Conservation (phyloP, 37 sponge, comb jelly and placozoan species). For the Halichondria panicea region DNA sequence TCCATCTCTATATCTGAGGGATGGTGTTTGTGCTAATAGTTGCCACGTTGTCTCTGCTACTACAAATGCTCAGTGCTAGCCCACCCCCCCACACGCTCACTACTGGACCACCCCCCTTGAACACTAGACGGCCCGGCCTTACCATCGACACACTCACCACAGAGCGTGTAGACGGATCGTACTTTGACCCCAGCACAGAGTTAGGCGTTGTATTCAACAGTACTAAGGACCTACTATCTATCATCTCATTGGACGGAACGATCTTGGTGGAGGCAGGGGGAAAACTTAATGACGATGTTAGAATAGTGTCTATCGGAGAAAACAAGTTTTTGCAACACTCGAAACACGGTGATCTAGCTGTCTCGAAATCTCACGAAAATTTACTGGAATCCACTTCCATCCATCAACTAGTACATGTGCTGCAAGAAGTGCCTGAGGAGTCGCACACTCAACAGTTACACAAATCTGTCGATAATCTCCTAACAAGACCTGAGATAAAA, state of each 20-base stretch:
- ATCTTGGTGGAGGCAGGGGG: not conserved
- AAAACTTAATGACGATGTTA: not conserved
- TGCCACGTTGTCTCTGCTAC: too few species aligned
- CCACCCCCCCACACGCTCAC: too few species aligned
- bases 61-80: too few species aligned
- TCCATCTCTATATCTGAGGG: too few species aligned
- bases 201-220: slow-evolving; percentile 6
- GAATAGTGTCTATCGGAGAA: not conserved
- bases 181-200: not conserved
- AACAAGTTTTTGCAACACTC: slow-evolving; percentile 3
- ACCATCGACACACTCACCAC: not conserved
- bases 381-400: too few species aligned
- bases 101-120: too few species aligned
- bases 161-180: not conserved
- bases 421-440: too few species aligned
- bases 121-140: not conserved
- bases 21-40: too few species aligned
- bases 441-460: too few species aligned
- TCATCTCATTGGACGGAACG: not conserved
- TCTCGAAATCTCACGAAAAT: not conserved
- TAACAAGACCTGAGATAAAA: not conserved
- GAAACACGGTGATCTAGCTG: too few species aligned
- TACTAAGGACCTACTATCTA: not conserved
- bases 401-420: too few species aligned
- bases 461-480: slow-evolving; percentile 1